Percentiles rank a stretch among this genome's conserved stretches.
phyloP scores from a whole-genome alignment of 2,113 vertebrate genomes.

The Gavia stellata region DNA sequence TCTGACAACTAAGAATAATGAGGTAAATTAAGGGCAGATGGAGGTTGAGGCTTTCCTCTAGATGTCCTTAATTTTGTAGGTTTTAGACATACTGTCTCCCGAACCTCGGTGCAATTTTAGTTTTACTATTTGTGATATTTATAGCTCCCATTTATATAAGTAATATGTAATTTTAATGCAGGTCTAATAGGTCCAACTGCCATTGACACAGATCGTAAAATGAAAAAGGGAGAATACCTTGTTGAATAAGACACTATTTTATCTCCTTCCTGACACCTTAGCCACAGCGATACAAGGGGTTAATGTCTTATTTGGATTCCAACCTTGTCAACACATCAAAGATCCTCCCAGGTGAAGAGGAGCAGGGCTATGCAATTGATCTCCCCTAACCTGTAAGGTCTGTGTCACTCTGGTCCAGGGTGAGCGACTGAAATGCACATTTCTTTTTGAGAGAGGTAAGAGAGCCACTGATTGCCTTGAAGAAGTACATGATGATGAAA shows the following conservation, averaged over 20 bases:
- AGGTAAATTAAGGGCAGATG: constrained; percentile 24
- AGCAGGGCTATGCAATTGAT: constrained; percentile 38
- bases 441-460: constrained; percentile 30
- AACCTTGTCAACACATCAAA: background rate
- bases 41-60: background rate
- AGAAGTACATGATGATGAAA: constrained; percentile 45
- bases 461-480: constrained; percentile 19
- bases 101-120: background rate
- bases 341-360: constrained; percentile 13
- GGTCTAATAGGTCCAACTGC: constrained; percentile 26
- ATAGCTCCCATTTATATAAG: constrained; percentile 46
- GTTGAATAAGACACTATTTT: background rate
- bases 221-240: background rate
- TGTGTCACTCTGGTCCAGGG: constrained; percentile 24
- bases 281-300: background rate
- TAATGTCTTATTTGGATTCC: constrained; percentile 18
- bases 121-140: constrained; percentile 63
- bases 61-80: constrained; percentile 17
- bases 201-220: constrained; percentile 19
- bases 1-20: constrained; percentile 42
- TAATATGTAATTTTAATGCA: constrained; percentile 52
- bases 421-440: background rate
- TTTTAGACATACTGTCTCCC: constrained; percentile 36
- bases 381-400: constrained; percentile 8
- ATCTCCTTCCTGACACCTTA: background rate